phyloP scores from a whole-genome alignment of 1,140 invertebrate genomes.

The Drosophila arizonae region DNA sequence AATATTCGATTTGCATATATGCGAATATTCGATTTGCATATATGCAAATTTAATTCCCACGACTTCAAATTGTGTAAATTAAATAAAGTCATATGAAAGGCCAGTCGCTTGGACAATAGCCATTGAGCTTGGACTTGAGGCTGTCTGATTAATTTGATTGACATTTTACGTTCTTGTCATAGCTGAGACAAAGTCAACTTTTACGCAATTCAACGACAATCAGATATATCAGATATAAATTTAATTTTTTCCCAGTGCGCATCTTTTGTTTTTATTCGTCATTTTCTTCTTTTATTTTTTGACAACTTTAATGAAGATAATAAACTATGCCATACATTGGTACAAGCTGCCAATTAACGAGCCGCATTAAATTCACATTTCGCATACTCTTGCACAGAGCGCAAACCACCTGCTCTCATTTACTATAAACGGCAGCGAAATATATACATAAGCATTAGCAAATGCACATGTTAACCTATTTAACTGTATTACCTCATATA shows the following conservation, averaged over 20 bases:
- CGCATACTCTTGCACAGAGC: not conserved
- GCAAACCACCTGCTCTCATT: not conserved
- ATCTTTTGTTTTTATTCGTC: conserved; percentile 4
- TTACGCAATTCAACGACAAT: not conserved
- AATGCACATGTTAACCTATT: not conserved
- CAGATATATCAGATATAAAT: conserved; percentile 31
- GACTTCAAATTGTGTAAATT: conserved; percentile 69
- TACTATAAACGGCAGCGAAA: conserved; percentile 3
- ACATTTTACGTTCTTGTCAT: conserved; percentile 20
- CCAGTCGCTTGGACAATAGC: conserved; percentile 34
- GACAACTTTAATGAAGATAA: conserved; percentile 53
- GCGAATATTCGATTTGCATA: conserved; percentile 66
- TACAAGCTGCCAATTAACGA: conserved; percentile 42
- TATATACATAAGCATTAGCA: not conserved
- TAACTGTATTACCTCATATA: not conserved
- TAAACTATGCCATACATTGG: conserved; percentile 27
- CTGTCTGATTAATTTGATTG: conserved; percentile 40
- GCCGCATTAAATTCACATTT: conserved; percentile 43
- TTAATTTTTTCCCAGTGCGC: conserved; percentile 3
- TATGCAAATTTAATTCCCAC: conserved; percentile 77
- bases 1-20: conserved; percentile 60
- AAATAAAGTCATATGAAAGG: conserved; percentile 29
- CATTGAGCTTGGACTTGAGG: conserved; percentile 45
- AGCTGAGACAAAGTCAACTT: conserved; percentile 23
- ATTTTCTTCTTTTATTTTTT: conserved; percentile 18